Conservation (phyloP, 1,140 invertebrate species). For the Drosophila bocqueti region DNA sequence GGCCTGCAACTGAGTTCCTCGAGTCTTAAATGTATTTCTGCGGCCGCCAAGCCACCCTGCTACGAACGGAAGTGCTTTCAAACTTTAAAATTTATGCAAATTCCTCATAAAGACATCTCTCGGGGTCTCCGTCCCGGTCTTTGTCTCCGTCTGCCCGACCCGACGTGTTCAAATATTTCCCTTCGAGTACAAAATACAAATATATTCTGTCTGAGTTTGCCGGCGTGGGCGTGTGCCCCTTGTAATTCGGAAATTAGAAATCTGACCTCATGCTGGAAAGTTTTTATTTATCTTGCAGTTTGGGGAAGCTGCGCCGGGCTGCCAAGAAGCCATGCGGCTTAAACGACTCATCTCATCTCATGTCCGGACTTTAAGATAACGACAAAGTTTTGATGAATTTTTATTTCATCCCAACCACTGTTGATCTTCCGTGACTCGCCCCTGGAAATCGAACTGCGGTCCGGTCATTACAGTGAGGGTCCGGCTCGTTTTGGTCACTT, state of each 20-base stretch:
- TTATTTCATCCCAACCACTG: not conserved
- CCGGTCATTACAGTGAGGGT: constrained; percentile 29
- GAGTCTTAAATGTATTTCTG: constrained; percentile 38
- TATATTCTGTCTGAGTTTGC: constrained; percentile 51
- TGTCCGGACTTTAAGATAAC: constrained; percentile 28
- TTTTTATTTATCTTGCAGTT: constrained; percentile 64
- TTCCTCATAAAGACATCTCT: constrained; percentile 52
- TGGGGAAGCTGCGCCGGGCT: constrained; percentile 11
- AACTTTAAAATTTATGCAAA: constrained; percentile 69
- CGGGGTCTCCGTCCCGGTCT: not conserved
- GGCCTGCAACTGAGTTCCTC: constrained; percentile 26
- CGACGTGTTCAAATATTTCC: constrained; percentile 64
- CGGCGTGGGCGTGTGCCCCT: constrained; percentile 17
- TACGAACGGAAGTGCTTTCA: constrained; percentile 27
- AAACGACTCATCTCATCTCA: constrained; percentile 19
- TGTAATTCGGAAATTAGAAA: constrained; percentile 73
- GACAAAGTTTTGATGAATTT: constrained; percentile 45
- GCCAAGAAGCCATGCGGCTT: constrained; percentile 35
- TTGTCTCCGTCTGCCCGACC: constrained; percentile 20
- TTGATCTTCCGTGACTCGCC: constrained; percentile 13
- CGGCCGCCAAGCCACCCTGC: constrained; percentile 7
- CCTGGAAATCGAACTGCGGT: constrained; percentile 33
- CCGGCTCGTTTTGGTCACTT: constrained; percentile 53
- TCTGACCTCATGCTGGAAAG: constrained; percentile 61
- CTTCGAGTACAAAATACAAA: constrained; percentile 56